Percentiles rank a stretch among this genome's conserved stretches.
These are phyloP conservation scores for Leucopternis melanops DNA, from an alignment of 2,113 vertebrate species.

Conservation along the genomic window DNA sequence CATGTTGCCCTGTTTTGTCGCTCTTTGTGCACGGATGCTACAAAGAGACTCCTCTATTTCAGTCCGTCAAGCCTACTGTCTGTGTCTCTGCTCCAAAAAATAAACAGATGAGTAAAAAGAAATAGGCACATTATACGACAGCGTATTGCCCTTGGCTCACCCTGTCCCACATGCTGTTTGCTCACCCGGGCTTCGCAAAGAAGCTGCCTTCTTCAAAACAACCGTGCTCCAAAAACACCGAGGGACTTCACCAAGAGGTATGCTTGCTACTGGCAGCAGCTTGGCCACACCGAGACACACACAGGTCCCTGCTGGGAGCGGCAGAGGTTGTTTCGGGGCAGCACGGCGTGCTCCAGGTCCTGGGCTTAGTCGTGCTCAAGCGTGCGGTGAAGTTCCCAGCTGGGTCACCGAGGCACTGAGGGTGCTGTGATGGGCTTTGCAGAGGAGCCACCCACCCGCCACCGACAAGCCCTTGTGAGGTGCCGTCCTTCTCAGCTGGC, in stretches of 20 bases:
- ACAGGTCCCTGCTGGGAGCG: not conserved
- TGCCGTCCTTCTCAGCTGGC: not conserved
- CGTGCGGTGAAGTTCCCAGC: not conserved
- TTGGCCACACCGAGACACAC: rapidly evolving
- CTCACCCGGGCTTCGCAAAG: not conserved
- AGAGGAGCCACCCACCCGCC: rapidly evolving
- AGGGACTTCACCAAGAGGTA: not conserved
- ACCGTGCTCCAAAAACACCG: not conserved
- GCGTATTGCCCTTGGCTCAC: not conserved
- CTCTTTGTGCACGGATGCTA: not conserved
- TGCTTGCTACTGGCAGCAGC: not conserved
- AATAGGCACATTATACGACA: not conserved
- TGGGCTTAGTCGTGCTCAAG: not conserved
- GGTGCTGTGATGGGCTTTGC: not conserved
- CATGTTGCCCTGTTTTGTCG: rapidly evolving
- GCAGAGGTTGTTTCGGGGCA: not conserved
- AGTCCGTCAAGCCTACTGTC: not conserved
- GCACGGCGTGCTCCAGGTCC: not conserved
- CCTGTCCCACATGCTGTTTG: not conserved
- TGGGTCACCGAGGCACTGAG: not conserved
- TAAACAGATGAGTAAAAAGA: not conserved
- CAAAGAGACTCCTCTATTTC: not conserved
- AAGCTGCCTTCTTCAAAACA: not conserved
- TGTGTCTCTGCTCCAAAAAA: not conserved
- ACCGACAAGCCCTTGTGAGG: rapidly evolving